phyloP scores from a whole-genome alignment of 2,113 vertebrate species.

The Rhizomys pruinosus region DNA sequence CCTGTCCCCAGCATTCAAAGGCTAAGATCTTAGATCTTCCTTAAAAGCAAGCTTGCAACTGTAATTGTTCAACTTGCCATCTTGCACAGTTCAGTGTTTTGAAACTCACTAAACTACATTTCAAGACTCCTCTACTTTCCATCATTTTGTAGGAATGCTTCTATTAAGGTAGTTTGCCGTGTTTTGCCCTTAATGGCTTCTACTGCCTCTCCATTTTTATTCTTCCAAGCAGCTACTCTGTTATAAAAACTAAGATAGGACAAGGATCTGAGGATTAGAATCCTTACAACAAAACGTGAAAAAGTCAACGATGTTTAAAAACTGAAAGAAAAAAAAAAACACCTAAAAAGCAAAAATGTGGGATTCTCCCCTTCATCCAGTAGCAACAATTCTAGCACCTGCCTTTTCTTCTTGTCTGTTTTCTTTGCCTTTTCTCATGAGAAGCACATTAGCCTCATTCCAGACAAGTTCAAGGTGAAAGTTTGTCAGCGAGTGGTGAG shows the following conservation, averaged over 20 bases:
- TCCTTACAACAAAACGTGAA: not conserved
- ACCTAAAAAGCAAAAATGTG: not conserved
- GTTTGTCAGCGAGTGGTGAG: not conserved
- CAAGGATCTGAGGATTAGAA: not conserved
- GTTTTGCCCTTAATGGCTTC: not conserved
- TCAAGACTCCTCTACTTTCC: not conserved
- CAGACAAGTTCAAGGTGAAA: conserved; percentile 8
- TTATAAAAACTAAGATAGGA: not conserved
- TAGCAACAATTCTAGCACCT: not conserved
- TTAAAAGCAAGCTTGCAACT: conserved; percentile 59
- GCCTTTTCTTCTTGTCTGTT: not conserved
- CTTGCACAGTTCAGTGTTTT: not conserved
- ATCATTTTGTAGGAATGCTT: not conserved
- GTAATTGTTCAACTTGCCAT: not conserved
- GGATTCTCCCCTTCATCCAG: too few relatives aligned
- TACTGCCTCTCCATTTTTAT: not conserved
- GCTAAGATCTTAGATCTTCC: conserved; percentile 47
- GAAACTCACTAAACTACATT: not conserved
- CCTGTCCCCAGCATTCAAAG: conserved; percentile 7
- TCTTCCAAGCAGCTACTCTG: not conserved
- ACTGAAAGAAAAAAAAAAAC: not conserved
- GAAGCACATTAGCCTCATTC: not conserved
- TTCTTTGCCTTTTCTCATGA: conserved; percentile 6
- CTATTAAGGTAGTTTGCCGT: not conserved
- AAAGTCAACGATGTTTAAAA: not conserved